These are phyloP conservation scores for Porites australiensis DNA, from an alignment of 64 coral and sea anemone genomes.

Conservation along the genomic window DNA sequence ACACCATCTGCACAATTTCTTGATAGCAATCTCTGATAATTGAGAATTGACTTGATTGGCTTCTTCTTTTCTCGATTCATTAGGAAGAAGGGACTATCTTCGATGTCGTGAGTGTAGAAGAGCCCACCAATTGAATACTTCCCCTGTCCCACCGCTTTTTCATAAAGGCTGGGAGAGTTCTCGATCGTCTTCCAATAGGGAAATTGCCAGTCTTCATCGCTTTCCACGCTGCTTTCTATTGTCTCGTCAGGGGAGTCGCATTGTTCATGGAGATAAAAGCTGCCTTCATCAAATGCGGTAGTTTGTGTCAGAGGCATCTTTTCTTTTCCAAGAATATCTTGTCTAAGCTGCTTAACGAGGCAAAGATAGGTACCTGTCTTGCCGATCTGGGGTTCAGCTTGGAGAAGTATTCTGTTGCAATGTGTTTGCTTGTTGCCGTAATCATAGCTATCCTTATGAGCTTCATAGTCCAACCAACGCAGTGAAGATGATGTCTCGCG, in stretches of 20 bases:
- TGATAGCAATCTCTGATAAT: background rate
- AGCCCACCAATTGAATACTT: slow-evolving; percentile 41
- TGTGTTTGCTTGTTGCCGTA: slow-evolving; percentile 22
- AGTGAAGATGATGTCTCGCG: background rate
- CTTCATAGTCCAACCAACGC: slow-evolving; percentile 50
- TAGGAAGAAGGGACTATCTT: slow-evolving; percentile 14
- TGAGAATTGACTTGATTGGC: background rate
- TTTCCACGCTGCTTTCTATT: background rate
- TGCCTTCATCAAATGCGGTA: background rate
- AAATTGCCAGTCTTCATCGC: slow-evolving; percentile 11
- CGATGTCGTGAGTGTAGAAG: slow-evolving; percentile 32
- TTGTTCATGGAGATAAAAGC: background rate
- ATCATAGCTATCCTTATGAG: slow-evolving; percentile 49
- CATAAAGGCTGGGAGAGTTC: slow-evolving; percentile 51
- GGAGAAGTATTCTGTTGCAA: slow-evolving; percentile 50
- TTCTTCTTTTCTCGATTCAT: background rate
- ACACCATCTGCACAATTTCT: background rate
- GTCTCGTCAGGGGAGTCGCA: background rate
- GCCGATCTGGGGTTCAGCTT: slow-evolving; percentile 69
- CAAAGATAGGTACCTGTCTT: slow-evolving; percentile 66
- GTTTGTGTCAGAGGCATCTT: background rate
- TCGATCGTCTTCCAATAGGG: slow-evolving; percentile 65
- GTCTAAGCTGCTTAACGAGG: slow-evolving; percentile 47
- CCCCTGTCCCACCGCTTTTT: slow-evolving; percentile 22
- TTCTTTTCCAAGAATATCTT: slow-evolving; percentile 25